A percentile compares a stretch with the other conserved stretches of the same genome.
Conservation (phyloP, 2,797 vertebrate genomes). For the Lerista edwardsae region DNA sequence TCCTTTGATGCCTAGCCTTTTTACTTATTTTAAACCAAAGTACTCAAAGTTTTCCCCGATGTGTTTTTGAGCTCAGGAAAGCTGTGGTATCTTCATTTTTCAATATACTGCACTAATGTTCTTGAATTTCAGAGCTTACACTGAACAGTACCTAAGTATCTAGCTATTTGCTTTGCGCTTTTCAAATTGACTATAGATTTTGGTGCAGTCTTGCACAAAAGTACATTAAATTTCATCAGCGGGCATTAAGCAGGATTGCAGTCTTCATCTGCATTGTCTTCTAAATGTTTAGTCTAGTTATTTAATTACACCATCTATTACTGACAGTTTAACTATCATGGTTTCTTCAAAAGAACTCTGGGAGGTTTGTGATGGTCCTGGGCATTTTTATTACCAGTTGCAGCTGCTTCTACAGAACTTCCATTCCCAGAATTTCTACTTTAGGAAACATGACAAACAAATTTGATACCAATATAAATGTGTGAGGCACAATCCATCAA, state of each 20-base stretch:
- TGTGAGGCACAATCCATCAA: too few species aligned
- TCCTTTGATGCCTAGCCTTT: neutral
- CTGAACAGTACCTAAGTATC: neutral
- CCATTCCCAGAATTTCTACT: too few species aligned
- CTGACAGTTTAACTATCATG: too few species aligned
- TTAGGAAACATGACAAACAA: too few species aligned
- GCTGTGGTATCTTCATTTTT: neutral
- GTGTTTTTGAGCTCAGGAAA: neutral
- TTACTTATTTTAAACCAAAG: neutral
- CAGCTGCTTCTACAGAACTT: too few species aligned
- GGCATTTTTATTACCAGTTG: too few species aligned
- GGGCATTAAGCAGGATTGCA: neutral
- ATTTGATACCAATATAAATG: too few species aligned
- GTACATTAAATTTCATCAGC: neutral
- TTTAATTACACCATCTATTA: too few species aligned
- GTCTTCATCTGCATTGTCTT: constrained; percentile 25
- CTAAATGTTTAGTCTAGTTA: constrained; percentile 19
- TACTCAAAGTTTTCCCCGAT: too few species aligned
- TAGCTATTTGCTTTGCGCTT: constrained; percentile 4
- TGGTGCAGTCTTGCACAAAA: neutral
- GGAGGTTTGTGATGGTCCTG: too few species aligned
- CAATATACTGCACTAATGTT: neutral
- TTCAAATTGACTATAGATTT: constrained; percentile 2
- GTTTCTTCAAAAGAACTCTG: too few species aligned
- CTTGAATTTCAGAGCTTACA: neutral